These are phyloP conservation scores for Pseudochirops cupreus DNA, from an alignment of 2,797 vertebrate species.

Conservation along the genomic window DNA sequence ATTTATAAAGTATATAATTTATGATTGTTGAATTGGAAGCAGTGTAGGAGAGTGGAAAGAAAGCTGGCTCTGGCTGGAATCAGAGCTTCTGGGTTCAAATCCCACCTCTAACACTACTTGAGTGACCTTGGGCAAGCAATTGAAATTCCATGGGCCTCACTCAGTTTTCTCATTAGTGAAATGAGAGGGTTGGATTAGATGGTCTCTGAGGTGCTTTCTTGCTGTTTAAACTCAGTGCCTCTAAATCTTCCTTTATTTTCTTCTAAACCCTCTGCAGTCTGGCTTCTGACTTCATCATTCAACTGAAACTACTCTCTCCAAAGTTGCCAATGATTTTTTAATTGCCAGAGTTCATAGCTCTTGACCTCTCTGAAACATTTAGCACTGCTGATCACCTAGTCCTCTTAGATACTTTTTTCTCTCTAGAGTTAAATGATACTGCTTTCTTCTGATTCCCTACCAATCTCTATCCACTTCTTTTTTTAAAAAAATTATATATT, in stretches of 20 bases:
- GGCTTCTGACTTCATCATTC: not conserved
- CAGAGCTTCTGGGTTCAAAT: not conserved
- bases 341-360: not conserved
- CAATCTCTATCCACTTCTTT: not conserved
- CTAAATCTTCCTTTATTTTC: not conserved
- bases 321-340: not conserved
- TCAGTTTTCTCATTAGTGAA: not conserved
- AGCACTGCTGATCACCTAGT: not conserved
- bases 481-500: not conserved
- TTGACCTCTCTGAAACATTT: not conserved
- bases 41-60: not conserved
- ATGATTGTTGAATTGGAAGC: not conserved
- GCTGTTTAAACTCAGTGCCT: not conserved
- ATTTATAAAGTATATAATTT: not conserved
- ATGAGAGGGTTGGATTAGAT: not conserved
- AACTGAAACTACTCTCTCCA: not conserved
- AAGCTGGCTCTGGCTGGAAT: not conserved
- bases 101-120: not conserved
- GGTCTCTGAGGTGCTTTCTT: not conserved
- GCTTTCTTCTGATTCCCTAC: not conserved
- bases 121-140: not conserved
- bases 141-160: not conserved
- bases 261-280: not conserved
- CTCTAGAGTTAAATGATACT: not conserved
- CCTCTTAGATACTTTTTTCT: not conserved